Evolutionary conservation across 2,888 invertebrate genomes (phyloP).

Genomic region (Syrphus vitripennis): DNA sequence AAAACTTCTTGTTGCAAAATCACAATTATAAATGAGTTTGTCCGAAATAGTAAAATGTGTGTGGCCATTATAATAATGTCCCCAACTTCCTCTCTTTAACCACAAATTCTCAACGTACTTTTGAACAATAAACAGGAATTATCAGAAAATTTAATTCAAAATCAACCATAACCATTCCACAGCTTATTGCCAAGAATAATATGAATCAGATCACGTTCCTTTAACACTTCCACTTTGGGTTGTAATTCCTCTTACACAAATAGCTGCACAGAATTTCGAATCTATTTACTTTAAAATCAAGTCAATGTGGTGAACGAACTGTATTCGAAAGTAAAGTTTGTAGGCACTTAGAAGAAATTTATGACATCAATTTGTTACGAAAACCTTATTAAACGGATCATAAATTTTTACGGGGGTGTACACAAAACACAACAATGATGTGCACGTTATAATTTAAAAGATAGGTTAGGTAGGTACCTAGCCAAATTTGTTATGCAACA

Average conservation of each 20-base stretch:
- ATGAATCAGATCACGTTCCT: constrained; percentile 48
- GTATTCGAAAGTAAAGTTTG: not conserved
- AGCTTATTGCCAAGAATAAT: not conserved
- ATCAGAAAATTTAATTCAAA: not conserved
- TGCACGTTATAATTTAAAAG: constrained; percentile 68
- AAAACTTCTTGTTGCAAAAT: not conserved
- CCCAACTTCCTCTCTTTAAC: not conserved
- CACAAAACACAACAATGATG: constrained; percentile 41
- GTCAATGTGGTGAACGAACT: not conserved
- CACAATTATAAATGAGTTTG: not conserved
- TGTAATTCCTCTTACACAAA: not conserved
- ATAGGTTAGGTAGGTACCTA: constrained; percentile 6
- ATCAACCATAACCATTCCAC: not conserved
- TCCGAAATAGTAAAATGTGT: not conserved
- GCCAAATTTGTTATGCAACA: constrained; percentile 68
- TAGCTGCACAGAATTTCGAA: constrained; percentile 13
- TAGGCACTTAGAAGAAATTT: constrained; percentile 41
- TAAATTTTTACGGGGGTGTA: constrained; percentile 61
- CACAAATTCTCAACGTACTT: not conserved
- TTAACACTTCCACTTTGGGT: constrained; percentile 26
- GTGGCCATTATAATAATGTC: not conserved
- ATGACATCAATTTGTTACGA: constrained; percentile 62
- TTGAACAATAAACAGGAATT: not conserved
- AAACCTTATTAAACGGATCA: constrained; percentile 71
- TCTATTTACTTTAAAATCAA: constrained; percentile 33